Conservation (phyloP, 1,140 invertebrate species). For the Brachionus paranguensis region DNA sequence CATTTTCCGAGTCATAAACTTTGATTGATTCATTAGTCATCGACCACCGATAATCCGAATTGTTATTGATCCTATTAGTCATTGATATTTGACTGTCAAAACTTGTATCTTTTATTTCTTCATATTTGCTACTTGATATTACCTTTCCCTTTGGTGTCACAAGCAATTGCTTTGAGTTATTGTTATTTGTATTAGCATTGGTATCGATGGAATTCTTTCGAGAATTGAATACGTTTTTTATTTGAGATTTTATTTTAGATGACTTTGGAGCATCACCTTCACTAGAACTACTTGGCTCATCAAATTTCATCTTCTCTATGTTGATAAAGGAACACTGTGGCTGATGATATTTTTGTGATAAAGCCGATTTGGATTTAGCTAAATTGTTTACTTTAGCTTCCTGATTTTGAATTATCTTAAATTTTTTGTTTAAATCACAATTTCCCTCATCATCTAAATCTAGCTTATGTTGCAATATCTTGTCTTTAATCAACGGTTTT, state of each 20-base stretch:
- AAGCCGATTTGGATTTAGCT: not conserved
- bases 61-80: not conserved
- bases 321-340: not conserved
- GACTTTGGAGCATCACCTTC: not conserved
- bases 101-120: constrained; percentile 29
- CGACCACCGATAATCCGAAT: not conserved
- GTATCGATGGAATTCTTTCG: not conserved
- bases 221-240: constrained; percentile 2
- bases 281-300: not conserved
- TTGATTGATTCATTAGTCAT: constrained; percentile 13
- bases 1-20: constrained; percentile 19
- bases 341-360: not conserved
- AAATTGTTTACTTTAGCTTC: not conserved
- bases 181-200: not conserved
- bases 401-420: not conserved
- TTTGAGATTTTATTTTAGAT: not conserved
- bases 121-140: not conserved
- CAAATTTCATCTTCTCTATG: constrained; percentile 17
- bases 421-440: constrained; percentile 11
- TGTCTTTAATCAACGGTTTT: not conserved
- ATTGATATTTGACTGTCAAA: constrained; percentile 33
- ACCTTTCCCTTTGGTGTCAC: not conserved
- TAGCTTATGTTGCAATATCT: constrained; percentile 5
- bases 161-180: not conserved
- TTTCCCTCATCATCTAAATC: not conserved